A percentile compares a stretch with the other conserved stretches of the same genome.
These are phyloP conservation scores for Dipodomys spectabilis DNA, from an alignment of 2,113 vertebrate species.

Conservation along the genomic window DNA sequence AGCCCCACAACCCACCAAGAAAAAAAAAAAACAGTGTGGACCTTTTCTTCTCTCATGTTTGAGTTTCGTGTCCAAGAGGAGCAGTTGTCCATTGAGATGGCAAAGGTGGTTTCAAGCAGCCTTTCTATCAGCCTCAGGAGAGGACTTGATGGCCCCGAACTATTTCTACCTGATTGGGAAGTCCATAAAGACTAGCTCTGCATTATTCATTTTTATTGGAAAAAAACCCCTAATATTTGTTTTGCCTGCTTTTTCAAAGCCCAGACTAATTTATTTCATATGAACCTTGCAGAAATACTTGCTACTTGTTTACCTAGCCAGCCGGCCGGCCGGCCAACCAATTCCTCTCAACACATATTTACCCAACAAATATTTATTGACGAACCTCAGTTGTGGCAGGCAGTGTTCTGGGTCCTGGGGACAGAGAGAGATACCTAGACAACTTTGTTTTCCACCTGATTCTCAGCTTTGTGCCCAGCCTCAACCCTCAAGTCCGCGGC, in stretches of 20 bases:
- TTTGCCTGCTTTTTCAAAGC: not conserved
- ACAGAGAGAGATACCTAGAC: not conserved
- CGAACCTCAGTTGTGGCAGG: not conserved
- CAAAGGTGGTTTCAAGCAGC: not conserved
- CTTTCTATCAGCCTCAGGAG: not conserved
- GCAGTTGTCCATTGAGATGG: accelerated
- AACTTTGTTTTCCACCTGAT: not conserved
- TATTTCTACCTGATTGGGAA: not conserved
- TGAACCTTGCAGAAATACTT: not conserved
- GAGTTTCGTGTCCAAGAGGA: not conserved
- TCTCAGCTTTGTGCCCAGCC: not conserved
- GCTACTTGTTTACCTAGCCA: not conserved
- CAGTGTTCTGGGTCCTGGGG: not conserved
- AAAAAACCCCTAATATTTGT: not conserved
- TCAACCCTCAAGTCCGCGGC: not conserved
- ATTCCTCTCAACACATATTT: not conserved
- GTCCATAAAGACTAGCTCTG: not conserved
- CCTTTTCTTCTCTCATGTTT: not conserved
- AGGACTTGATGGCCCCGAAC: not conserved
- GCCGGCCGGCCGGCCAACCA: not conserved
- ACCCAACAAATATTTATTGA: not conserved
- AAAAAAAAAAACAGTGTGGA: too few species aligned
- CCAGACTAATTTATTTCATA: not conserved
- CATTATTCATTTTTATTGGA: not conserved
- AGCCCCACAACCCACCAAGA: too few species aligned